phyloP scores from a whole-genome alignment of 2,797 vertebrate genomes.

The Melanotaenia nigrans region DNA sequence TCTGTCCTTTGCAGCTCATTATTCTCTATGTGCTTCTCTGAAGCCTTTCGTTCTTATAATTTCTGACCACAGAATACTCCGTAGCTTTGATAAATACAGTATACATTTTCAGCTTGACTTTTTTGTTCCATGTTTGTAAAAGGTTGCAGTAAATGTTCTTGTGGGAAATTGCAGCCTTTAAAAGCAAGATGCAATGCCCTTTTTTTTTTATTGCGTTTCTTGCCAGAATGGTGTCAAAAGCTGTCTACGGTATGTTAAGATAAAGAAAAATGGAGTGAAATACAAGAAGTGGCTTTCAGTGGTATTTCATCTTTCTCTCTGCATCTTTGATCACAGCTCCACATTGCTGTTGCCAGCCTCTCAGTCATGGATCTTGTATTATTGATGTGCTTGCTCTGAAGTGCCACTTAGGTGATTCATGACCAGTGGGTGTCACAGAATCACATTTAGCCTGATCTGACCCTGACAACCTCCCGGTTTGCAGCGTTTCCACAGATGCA shows the following conservation, averaged over 20 bases:
- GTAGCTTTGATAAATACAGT: slow-evolving; percentile 36
- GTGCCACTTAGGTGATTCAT: slow-evolving; percentile 46
- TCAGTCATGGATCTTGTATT: slow-evolving; percentile 53
- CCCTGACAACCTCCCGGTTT: slow-evolving; percentile 14
- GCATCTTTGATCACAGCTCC: slow-evolving; percentile 48
- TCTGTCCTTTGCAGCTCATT: slow-evolving; percentile 41
- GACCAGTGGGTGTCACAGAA: slow-evolving; percentile 51
- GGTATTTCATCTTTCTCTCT: slow-evolving; percentile 4
- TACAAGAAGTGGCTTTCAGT: slow-evolving; percentile 14
- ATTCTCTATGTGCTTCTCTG: slow-evolving; percentile 7
- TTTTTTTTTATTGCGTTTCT: background rate
- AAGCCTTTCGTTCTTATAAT: slow-evolving; percentile 10
- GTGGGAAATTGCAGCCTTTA: slow-evolving; percentile 16
- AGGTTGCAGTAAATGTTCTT: slow-evolving; percentile 14
- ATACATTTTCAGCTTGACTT: slow-evolving; percentile 25
- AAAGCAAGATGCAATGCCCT: slow-evolving; percentile 6
- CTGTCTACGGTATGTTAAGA: background rate
- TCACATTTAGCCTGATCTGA: slow-evolving; percentile 28
- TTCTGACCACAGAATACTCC: slow-evolving; percentile 12
- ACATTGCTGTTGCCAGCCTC: slow-evolving; percentile 32
- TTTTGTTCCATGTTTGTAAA: slow-evolving; percentile 12
- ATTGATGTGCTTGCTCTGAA: slow-evolving; percentile 62
- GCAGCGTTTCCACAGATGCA: slow-evolving; percentile 9
- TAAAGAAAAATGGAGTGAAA: slow-evolving; percentile 4
- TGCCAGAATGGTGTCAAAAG: slow-evolving; percentile 9